Evolutionary conservation across 2,113 vertebrate genomes (phyloP).

Genomic region (Apteryx mantelli): DNA sequence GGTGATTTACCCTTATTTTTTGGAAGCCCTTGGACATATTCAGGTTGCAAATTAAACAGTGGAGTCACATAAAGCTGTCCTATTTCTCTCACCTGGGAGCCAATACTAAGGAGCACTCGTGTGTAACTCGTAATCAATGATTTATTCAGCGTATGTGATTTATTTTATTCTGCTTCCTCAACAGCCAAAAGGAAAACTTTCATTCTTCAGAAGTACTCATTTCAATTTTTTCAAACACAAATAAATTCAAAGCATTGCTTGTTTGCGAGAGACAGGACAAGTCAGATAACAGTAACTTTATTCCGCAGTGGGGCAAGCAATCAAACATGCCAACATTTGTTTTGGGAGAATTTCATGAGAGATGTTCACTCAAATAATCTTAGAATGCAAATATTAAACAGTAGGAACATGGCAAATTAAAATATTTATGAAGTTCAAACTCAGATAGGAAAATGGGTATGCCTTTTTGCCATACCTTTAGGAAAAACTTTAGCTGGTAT

Average conservation of each 20-base stretch:
- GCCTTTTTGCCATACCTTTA: background rate
- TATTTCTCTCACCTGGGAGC: background rate
- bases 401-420: background rate
- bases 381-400: background rate
- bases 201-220: background rate
- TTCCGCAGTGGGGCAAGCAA: background rate
- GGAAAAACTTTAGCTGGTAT: background rate
- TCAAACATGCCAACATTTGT: background rate
- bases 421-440: slow-evolving; percentile 16
- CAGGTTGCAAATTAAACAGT: background rate
- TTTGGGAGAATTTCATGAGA: background rate
- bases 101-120: background rate
- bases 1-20: background rate
- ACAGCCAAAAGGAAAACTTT: slow-evolving; percentile 8
- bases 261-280: background rate
- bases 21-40: background rate
- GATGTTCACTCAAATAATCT: background rate
- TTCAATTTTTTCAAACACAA: background rate
- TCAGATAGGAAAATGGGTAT: background rate
- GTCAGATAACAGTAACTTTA: accelerated
- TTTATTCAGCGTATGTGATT: slow-evolving; percentile 30
- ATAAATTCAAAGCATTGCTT: background rate
- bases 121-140: slow-evolving; percentile 3
- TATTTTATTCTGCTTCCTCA: slow-evolving; percentile 16
- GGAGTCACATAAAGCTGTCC: background rate